A percentile compares a stretch with the other conserved stretches of the same genome.
These are phyloP conservation scores for Apodemia duryi DNA, from an alignment of 2,888 invertebrate species.

Conservation along the genomic window DNA sequence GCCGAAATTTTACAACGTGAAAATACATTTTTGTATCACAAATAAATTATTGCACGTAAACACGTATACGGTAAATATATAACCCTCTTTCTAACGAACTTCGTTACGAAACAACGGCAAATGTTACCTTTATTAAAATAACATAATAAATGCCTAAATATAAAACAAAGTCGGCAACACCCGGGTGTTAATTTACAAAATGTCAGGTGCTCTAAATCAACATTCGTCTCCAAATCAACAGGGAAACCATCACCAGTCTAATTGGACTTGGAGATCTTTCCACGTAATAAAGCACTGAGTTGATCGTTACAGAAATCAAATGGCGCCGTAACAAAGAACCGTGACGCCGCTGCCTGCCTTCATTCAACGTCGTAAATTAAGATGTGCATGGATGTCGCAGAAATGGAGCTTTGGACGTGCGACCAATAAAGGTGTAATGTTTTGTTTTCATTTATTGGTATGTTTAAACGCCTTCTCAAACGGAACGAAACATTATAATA, in stretches of 20 bases:
- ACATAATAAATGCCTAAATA: too few relatives aligned
- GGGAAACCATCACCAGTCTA: conserved; percentile 20
- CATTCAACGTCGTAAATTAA: conserved; percentile 42
- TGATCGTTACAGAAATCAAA: conserved; percentile 28
- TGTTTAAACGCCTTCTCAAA: not conserved
- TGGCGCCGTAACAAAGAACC: conserved; percentile 31
- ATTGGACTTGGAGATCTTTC: conserved; percentile 31
- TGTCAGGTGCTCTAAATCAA: not conserved
- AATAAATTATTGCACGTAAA: too few relatives aligned
- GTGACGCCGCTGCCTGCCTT: conserved; percentile 31
- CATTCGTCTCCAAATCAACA: not conserved
- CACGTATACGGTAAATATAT: too few relatives aligned
- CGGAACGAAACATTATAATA: not conserved
- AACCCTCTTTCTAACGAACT: too few relatives aligned
- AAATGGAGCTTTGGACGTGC: conserved; percentile 19
- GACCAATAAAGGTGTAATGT: conserved; percentile 18
- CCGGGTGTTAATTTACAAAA: conserved; percentile 18
- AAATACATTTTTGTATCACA: too few relatives aligned
- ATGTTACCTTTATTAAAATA: too few relatives aligned
- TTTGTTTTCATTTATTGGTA: not conserved
- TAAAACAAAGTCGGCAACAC: conserved; percentile 24
- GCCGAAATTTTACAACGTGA: too few relatives aligned
- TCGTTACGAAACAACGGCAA: too few relatives aligned
- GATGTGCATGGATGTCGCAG: conserved; percentile 33
- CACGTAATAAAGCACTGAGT: conserved; percentile 31